These are phyloP conservation scores for Cossypha dichroa DNA, from an alignment of 2,797 vertebrate genomes.

Conservation along the genomic window DNA sequence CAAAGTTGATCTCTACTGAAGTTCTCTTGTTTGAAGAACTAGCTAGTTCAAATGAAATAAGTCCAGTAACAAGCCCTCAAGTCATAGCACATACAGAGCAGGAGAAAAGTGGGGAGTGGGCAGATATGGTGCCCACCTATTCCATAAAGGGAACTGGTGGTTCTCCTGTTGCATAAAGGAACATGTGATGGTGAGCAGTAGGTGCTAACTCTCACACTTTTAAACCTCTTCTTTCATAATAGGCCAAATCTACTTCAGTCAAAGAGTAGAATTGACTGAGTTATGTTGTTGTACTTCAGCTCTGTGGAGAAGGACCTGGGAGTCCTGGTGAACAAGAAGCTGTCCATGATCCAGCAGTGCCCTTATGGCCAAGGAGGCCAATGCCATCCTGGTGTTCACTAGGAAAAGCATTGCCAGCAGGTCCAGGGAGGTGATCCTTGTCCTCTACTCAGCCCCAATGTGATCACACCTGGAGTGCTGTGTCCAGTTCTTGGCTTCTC, in stretches of 20 bases:
- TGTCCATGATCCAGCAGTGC: not conserved
- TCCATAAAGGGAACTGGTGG: not conserved
- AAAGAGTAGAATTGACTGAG: not conserved
- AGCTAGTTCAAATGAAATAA: not conserved
- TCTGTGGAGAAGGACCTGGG: not conserved
- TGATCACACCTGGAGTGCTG: not conserved
- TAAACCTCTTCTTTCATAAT: not conserved
- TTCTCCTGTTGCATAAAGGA: not conserved
- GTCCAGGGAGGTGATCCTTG: accelerated
- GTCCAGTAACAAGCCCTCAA: not conserved
- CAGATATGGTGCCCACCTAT: not conserved
- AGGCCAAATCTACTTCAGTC: not conserved
- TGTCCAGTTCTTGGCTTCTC: not conserved
- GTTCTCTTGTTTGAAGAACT: not conserved
- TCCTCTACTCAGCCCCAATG: not conserved
- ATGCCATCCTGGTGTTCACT: not conserved
- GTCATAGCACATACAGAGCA: not conserved
- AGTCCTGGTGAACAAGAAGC: not conserved
- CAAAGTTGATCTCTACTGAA: not conserved
- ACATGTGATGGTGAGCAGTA: not conserved
- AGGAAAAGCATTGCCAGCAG: accelerated
- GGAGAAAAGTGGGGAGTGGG: not conserved
- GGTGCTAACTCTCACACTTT: not conserved
- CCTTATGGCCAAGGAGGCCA: not conserved
- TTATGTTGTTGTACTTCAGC: not conserved